Percentiles rank a stretch among this genome's conserved stretches.
These are phyloP conservation scores for Discoglossus pictus DNA, from an alignment of 2,797 vertebrate genomes.

Conservation along the genomic window DNA sequence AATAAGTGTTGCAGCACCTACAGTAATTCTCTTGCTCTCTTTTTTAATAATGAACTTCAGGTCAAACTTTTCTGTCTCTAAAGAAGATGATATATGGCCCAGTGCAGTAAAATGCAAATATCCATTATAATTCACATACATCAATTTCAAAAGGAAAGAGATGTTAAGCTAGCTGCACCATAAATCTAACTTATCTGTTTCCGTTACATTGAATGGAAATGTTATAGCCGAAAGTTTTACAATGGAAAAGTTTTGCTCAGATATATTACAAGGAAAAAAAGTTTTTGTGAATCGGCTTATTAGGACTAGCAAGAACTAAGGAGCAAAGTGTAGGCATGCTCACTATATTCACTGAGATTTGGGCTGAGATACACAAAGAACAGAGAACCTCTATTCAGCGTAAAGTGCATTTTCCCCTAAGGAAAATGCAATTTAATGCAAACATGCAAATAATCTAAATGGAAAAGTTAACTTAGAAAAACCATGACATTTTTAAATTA, in stretches of 20 bases:
- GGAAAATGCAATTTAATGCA: too few relatives aligned
- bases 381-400: too few relatives aligned
- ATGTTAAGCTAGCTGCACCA: conserved; percentile 23
- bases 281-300: too few relatives aligned
- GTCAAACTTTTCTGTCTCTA: conserved; percentile 32
- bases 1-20: background rate
- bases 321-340: too few relatives aligned
- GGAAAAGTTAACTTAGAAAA: too few relatives aligned
- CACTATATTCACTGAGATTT: too few relatives aligned
- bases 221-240: conserved; percentile 18
- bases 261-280: background rate
- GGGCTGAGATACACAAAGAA: too few relatives aligned
- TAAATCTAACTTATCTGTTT: conserved; percentile 40
- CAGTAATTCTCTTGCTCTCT: too few relatives aligned
- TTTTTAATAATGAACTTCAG: conserved; percentile 20
- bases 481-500: too few relatives aligned
- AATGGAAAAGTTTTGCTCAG: conserved; percentile 4
- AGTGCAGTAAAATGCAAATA: conserved; percentile 33
- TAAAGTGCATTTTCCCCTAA: too few relatives aligned
- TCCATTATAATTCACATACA: conserved; percentile 47
- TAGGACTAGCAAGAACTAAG: too few relatives aligned
- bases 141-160: conserved; percentile 43
- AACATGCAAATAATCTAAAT: too few relatives aligned
- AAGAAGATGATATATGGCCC: conserved; percentile 33
- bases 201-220: conserved; percentile 13